A percentile compares a stretch with the other conserved stretches of the same genome.
These are phyloP conservation scores for Lordiphosa collinella DNA, from an alignment of 1,140 invertebrate genomes.

Conservation along the genomic window DNA sequence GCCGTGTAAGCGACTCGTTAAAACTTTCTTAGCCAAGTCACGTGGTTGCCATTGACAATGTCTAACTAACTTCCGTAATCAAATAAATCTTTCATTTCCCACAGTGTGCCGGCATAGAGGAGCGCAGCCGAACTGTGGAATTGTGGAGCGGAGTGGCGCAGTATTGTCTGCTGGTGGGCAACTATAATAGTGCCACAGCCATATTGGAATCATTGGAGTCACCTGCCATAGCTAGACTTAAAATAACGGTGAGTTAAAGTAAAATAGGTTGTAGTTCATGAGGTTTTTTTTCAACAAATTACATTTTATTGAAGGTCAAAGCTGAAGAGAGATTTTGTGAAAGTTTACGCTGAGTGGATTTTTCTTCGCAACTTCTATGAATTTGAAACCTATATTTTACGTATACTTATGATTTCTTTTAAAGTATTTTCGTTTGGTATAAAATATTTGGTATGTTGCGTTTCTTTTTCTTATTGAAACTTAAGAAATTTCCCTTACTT, in stretches of 20 bases:
- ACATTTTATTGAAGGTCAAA: no score
- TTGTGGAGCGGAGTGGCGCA: constrained; percentile 69
- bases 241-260: constrained; percentile 70
- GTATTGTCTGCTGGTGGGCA: constrained; percentile 66
- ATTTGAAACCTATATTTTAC: no score
- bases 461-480: no score
- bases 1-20: constrained; percentile 39
- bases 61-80: constrained; percentile 57
- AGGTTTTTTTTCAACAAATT: no score
- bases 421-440: no score
- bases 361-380: no score
- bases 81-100: constrained; percentile 29
- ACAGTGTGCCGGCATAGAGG: constrained; percentile 58
- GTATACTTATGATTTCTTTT: no score
- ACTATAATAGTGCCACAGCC: constrained; percentile 72
- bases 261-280: no score
- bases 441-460: no score
- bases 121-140: constrained; percentile 62
- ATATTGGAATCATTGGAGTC: constrained; percentile 75
- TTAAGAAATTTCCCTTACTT: no score
- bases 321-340: no score
- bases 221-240: constrained; percentile 69
- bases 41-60: constrained; percentile 5
- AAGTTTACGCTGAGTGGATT: no score
- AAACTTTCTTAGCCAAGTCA: constrained; percentile 16